Conservation (phyloP, 2,888 invertebrate species). For the Andrena minutula region DNA sequence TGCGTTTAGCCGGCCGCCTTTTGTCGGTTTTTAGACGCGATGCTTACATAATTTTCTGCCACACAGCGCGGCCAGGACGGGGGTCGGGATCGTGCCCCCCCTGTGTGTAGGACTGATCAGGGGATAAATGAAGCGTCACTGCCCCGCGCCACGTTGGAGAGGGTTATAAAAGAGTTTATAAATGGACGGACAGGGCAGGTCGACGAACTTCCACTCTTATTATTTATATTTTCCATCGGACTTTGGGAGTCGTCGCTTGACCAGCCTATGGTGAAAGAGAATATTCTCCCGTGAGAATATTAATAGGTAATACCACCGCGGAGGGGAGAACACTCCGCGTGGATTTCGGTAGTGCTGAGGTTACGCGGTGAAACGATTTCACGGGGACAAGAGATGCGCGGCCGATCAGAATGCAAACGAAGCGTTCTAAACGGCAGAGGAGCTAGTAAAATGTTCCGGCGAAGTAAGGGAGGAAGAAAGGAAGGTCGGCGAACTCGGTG, state of each 20-base stretch:
- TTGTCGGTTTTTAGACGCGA: conserved; percentile 72
- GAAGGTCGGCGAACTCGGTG: conserved; percentile 47
- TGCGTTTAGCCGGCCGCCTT: conserved; percentile 68
- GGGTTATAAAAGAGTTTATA: conserved; percentile 65
- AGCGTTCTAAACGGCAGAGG: conserved; percentile 34
- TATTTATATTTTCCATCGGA: conserved; percentile 44
- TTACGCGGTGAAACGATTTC: neutral
- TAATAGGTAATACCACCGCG: conserved; percentile 6
- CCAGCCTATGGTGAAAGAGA: neutral
- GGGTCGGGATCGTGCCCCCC: conserved; percentile 24
- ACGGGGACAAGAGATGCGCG: conserved; percentile 1
- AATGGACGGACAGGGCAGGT: conserved; percentile 49
- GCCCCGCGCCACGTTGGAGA: conserved; percentile 36
- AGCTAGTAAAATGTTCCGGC: conserved; percentile 21
- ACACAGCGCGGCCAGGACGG: conserved; percentile 56
- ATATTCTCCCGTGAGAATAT: neutral
- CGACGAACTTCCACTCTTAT: conserved; percentile 46
- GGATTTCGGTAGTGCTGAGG: neutral
- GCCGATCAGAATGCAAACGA: conserved; percentile 41
- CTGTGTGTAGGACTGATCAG: conserved; percentile 63
- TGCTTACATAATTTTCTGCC: conserved; percentile 70
- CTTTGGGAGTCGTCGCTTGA: conserved; percentile 26
- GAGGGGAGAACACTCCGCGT: neutral
- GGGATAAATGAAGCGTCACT: conserved; percentile 67
- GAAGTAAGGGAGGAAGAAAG: conserved; percentile 22